phyloP scores from a whole-genome alignment of 2,797 vertebrate genomes.

The Amazonetta brasiliensis region DNA sequence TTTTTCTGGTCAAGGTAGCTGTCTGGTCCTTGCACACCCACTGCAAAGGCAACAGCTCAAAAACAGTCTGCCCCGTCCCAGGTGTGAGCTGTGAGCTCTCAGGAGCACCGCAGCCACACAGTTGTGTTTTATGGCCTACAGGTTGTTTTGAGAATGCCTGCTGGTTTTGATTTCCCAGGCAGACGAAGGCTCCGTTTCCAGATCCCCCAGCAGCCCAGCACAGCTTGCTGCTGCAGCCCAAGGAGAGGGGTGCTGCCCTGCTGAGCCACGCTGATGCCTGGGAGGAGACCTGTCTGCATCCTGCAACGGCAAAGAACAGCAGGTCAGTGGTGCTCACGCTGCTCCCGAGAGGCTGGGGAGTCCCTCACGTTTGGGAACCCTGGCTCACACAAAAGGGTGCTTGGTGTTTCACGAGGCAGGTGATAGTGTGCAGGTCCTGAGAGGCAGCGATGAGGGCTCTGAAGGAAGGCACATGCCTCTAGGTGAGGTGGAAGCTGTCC shows the following conservation, averaged over 20 bases:
- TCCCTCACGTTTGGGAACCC: background rate
- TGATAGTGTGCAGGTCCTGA: background rate
- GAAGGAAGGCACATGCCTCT: background rate
- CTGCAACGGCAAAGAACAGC: background rate
- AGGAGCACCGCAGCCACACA: background rate
- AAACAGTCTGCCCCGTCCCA: background rate
- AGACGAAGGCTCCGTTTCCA: fast-evolving
- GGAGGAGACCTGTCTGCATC: background rate
- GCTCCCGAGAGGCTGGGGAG: fast-evolving
- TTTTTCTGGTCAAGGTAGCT: background rate
- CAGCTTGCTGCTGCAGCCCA: fast-evolving
- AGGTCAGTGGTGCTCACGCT: background rate
- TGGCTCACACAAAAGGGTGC: background rate
- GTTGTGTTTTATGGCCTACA: background rate
- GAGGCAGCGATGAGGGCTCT: background rate
- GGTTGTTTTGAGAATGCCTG: background rate
- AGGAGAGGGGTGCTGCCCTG: background rate
- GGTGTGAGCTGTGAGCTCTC: background rate
- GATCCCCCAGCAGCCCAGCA: background rate
- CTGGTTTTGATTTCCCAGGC: background rate
- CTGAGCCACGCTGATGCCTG: background rate
- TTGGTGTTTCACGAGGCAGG: background rate
- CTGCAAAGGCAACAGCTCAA: background rate
- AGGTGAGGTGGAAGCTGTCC: background rate
- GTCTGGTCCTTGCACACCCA: fast-evolving